Base-by-base conservation (phyloP, 1,140 invertebrate species). In the Drosophila varians region DNA sequence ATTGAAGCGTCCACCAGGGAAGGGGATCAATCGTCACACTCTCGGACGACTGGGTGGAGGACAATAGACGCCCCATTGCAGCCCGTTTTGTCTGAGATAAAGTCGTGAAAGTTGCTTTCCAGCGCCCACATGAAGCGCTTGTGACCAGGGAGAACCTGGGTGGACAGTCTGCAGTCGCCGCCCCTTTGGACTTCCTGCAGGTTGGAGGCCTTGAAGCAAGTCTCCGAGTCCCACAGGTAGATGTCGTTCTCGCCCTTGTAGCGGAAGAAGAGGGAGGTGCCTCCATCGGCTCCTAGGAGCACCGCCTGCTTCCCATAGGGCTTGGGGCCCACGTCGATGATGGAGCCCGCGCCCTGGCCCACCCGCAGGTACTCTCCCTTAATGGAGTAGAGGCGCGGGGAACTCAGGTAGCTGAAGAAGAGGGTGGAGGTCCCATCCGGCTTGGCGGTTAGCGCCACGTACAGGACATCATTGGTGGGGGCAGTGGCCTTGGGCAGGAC, bases 101-200 rank as follows among this genome's bases (percentile, higher is more conserved):
- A 95, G 86, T 94, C 94, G 12, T 93, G 93, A 88, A 94, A 94
- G 70, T 95, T 94, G 65, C 93, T 94, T 74, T 95, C 94, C 60
- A 95, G 80, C 1, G 92, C 92, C 93, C 94, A 94, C 92, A 94
- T 93, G 8, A 93, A 91, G 8, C 90, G 90, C 74, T 92, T 93
- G 53, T 92, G 92, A 7, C 93, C 94, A 0, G 93, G 92, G 19
- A 93, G 83, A 0, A 94, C 93, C 64, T 93, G 93, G 0, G 94
- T 94, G 21, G 94, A 92, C 11, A 94, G 77, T 42, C 93, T 91
- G 61, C 93, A 94, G 3, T 94, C 93, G n/a, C 91, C 91, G 19
- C 93, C 93, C 8, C 92, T 92, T 60, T 94, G 92, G 3, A 94
- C 93, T 60, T 93, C 89, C 5, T 92, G 58, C 69, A 94, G 92